Evolutionary conservation across 2,113 vertebrate genomes (phyloP).

Genomic region (Entelurus aequoreus): DNA sequence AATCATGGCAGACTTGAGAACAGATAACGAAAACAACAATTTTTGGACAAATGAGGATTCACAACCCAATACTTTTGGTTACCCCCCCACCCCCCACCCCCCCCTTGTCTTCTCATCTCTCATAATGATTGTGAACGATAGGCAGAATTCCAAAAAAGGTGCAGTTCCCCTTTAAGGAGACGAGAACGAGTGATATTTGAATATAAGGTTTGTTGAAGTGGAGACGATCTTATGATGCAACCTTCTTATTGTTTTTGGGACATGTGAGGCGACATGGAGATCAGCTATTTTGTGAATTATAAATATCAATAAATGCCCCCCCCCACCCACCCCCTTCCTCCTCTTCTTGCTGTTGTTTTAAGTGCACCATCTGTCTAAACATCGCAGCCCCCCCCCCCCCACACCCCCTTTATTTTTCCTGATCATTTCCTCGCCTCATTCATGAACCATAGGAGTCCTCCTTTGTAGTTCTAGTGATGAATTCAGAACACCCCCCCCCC

Average conservation of each 20-base stretch:
- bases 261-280: constrained; percentile 68
- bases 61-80: no score
- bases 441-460: constrained; percentile 98
- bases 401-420: constrained; percentile 78
- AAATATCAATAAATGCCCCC: constrained; percentile 96
- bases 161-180: no score
- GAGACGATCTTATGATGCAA: no score
- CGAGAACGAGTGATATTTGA: not conserved
- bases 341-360: constrained; percentile 90
- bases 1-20: no score
- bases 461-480: constrained; percentile 93
- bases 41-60: no score
- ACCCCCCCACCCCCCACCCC: no score
- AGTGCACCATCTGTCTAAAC: constrained; percentile 99
- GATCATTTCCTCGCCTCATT: constrained; percentile 99
- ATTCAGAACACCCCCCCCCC: constrained; percentile 82
- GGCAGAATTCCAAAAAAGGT: no score
- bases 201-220: not conserved
- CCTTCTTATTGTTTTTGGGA: constrained; percentile 39
- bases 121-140: no score
- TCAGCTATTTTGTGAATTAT: constrained; percentile 90
- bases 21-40: no score
- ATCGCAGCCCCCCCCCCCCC: constrained; percentile 80
- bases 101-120: no score
- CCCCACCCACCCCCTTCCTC: constrained; percentile 24